Percentiles rank a stretch among this genome's conserved stretches.
Conservation (phyloP, 2,797 vertebrate species). For the Aselliscus stoliczkanus region DNA sequence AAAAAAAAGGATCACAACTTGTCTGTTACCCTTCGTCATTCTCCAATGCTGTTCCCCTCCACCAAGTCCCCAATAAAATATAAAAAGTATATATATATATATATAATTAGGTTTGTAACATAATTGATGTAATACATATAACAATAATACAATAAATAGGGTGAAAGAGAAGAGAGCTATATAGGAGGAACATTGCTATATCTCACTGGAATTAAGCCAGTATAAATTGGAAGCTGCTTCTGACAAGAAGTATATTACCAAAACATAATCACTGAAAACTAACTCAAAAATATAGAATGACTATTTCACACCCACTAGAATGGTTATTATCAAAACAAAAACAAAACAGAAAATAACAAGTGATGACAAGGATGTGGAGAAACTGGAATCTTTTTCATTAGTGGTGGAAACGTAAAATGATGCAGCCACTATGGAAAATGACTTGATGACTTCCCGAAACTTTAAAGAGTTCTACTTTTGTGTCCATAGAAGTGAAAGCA, state of each 20-base stretch:
- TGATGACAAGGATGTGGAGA: background rate
- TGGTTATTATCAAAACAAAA: background rate
- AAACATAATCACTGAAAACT: background rate
- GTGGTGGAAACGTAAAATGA: background rate
- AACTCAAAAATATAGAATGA: background rate
- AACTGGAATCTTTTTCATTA: background rate
- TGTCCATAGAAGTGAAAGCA: too few relatives aligned
- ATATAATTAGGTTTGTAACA: background rate
- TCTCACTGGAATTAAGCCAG: too few relatives aligned
- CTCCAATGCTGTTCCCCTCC: too few relatives aligned
- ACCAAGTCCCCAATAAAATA: too few relatives aligned
- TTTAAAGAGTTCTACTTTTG: too few relatives aligned
- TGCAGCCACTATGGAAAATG: background rate
- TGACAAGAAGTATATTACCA: background rate
- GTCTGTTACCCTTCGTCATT: too few relatives aligned
- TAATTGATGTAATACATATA: background rate
- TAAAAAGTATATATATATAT: too few relatives aligned
- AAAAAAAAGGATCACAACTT: too few relatives aligned
- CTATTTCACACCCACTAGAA: background rate
- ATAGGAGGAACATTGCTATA: background rate
- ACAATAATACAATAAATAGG: background rate
- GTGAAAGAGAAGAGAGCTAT: background rate
- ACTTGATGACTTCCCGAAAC: background rate
- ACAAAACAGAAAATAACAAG: background rate
- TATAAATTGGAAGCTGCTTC: background rate